Percentiles rank a stretch among this genome's conserved stretches.
Conservation (phyloP, 2,113 vertebrate species). For the Galeopterus variegatus region DNA sequence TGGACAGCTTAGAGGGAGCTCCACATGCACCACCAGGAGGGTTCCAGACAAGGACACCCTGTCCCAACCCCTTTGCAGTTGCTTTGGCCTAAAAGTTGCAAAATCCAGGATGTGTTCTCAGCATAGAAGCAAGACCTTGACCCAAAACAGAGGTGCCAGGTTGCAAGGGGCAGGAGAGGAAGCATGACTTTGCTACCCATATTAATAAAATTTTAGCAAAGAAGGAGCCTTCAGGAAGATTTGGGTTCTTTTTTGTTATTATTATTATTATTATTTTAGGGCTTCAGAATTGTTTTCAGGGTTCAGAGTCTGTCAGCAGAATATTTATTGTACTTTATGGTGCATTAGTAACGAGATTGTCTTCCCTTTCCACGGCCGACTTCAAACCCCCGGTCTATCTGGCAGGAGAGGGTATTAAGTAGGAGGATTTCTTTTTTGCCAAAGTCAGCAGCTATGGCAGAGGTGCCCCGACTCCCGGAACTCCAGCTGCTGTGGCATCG, state of each 20-base stretch:
- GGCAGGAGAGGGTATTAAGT: conserved; percentile 55
- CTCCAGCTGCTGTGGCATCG: not conserved
- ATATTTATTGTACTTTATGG: conserved; percentile 80
- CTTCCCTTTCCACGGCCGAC: conserved; percentile 73
- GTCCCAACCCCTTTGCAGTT: not conserved
- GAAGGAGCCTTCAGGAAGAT: conserved; percentile 58
- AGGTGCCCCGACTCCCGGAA: conserved; percentile 1
- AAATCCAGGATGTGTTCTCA: not conserved
- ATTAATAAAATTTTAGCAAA: conserved; percentile 68
- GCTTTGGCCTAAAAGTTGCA: not conserved
- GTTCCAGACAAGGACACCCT: rapidly evolving
- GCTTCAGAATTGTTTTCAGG: conserved; percentile 65
- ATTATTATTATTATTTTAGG: conserved; percentile 31
- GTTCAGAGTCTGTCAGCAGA: conserved; percentile 63
- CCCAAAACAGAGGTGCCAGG: conserved; percentile 30
- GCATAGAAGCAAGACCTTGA: not conserved
- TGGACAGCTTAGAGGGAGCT: rapidly evolving
- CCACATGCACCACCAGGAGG: rapidly evolving
- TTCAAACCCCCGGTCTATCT: conserved; percentile 53
- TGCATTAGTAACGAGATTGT: conserved; percentile 77
- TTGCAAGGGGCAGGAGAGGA: not conserved
- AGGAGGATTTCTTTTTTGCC: conserved; percentile 78
- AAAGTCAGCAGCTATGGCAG: conserved; percentile 78
- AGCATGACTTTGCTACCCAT: conserved; percentile 18
- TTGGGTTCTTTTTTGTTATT: not conserved